Evolutionary conservation across 2,888 invertebrate genomes (phyloP).

Genomic region (Acleris cristana): DNA sequence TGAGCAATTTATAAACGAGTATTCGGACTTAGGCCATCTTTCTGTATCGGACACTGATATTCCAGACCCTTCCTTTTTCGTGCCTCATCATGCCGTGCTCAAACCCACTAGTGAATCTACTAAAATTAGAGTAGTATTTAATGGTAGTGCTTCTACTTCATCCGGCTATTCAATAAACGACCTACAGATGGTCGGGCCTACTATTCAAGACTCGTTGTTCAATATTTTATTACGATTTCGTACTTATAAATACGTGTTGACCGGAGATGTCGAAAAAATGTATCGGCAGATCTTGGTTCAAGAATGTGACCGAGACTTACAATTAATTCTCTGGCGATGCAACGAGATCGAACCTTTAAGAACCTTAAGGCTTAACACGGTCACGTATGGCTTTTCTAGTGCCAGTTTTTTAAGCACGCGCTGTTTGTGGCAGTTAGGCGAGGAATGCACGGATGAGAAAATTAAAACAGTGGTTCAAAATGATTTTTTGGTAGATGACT

Average conservation of each 20-base stretch:
- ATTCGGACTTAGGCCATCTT: constrained; percentile 1
- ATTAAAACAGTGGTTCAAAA: background rate
- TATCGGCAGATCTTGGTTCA: constrained; percentile 7
- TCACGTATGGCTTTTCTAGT: constrained; percentile 16
- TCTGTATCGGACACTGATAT: constrained; percentile 4
- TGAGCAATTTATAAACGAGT: constrained; percentile 10
- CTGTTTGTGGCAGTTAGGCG: constrained; percentile 22
- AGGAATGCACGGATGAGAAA: constrained; percentile 23
- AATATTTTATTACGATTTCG: constrained; percentile 1
- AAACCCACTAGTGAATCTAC: constrained; percentile 6
- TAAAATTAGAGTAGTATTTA: background rate
- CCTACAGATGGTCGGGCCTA: constrained; percentile 11
- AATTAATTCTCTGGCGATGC: constrained; percentile 35
- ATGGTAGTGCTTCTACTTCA: background rate
- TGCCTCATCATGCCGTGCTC: constrained; percentile 3
- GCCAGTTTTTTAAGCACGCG: constrained; percentile 10
- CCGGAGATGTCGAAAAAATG: constrained; percentile 5
- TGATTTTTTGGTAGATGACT: background rate
- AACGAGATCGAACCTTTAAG: constrained; percentile 14
- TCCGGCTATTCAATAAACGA: constrained; percentile 11
- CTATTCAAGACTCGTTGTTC: constrained; percentile 8
- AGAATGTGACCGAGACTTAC: constrained; percentile 33
- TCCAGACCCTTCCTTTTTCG: constrained; percentile 3
- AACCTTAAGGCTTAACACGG: constrained; percentile 2
- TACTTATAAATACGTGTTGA: background rate